Percentiles rank a stretch among this genome's conserved stretches.
Conservation (phyloP, 2,888 invertebrate species). For the Tortrix viridana region DNA sequence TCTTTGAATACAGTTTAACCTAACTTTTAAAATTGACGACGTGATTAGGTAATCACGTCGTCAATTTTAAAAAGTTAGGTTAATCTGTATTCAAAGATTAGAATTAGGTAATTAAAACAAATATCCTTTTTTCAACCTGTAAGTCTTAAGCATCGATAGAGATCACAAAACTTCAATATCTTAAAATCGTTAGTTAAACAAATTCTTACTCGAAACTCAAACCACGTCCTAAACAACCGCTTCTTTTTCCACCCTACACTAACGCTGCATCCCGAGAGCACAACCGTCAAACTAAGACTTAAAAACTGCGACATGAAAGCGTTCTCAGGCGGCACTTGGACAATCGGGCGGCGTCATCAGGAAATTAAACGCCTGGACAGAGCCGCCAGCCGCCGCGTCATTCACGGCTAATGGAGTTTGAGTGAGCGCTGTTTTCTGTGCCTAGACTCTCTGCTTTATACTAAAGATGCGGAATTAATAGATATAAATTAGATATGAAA, state of each 20-base stretch:
- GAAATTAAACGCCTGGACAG: conserved; percentile 72
- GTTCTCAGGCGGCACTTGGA: conserved; percentile 35
- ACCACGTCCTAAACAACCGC: no score
- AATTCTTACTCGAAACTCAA: no score
- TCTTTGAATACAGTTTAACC: no score
- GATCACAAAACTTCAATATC: no score
- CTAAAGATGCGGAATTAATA: no score
- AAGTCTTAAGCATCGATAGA: no score
- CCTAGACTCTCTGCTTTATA: conserved; percentile 17
- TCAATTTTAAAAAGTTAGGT: no score
- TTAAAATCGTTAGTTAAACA: no score
- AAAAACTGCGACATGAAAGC: conserved; percentile 31
- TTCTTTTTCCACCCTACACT: background rate
- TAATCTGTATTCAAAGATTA: conserved; percentile 14
- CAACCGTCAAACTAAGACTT: conserved; percentile 29
- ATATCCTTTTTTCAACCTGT: no score
- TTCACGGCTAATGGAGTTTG: conserved; percentile 43
- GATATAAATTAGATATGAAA: no score
- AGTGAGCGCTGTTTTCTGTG: conserved; percentile 35
- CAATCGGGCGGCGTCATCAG: conserved; percentile 63
- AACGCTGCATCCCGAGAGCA: background rate
- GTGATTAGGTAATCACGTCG: conserved; percentile 12
- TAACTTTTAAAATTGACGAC: no score
- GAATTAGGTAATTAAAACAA: no score
- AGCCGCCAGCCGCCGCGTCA: conserved; percentile 50